Conservation (phyloP, 2,113 vertebrate species). For the Ptilonorhynchus violaceus region DNA sequence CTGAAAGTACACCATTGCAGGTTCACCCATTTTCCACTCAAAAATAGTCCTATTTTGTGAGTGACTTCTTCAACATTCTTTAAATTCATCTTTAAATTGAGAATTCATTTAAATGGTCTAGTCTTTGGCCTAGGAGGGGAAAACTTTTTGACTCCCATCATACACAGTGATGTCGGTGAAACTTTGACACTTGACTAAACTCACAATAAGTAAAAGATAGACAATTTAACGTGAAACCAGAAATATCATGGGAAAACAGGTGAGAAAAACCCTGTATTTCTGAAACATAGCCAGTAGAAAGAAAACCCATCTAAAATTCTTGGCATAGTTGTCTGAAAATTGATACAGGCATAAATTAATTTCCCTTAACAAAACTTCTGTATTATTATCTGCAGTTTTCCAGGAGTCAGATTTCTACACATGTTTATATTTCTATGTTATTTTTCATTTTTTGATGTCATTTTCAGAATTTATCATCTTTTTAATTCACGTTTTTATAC, state of each 20-base stretch:
- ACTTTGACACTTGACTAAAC: neutral
- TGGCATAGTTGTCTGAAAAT: neutral
- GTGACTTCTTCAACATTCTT: neutral
- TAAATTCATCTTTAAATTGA: neutral
- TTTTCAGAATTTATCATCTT: neutral
- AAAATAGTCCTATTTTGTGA: neutral
- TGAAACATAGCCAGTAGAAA: constrained; percentile 3
- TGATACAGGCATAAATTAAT: neutral
- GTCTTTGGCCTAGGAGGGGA: neutral
- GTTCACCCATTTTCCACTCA: neutral
- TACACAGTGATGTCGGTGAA: neutral
- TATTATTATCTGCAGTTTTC: neutral
- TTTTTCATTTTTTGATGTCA: neutral
- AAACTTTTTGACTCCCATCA: neutral
- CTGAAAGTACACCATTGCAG: neutral
- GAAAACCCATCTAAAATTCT: neutral
- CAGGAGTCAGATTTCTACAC: neutral
- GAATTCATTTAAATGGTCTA: neutral
- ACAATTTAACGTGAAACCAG: neutral
- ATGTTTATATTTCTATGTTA: neutral
- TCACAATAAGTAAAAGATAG: neutral
- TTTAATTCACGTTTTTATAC: neutral
- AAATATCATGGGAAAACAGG: constrained; percentile 27
- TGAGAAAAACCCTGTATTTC: constrained; percentile 11
- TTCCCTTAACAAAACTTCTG: neutral